phyloP scores from a whole-genome alignment of 1,140 invertebrate genomes.

The Zaprionus taronus region DNA sequence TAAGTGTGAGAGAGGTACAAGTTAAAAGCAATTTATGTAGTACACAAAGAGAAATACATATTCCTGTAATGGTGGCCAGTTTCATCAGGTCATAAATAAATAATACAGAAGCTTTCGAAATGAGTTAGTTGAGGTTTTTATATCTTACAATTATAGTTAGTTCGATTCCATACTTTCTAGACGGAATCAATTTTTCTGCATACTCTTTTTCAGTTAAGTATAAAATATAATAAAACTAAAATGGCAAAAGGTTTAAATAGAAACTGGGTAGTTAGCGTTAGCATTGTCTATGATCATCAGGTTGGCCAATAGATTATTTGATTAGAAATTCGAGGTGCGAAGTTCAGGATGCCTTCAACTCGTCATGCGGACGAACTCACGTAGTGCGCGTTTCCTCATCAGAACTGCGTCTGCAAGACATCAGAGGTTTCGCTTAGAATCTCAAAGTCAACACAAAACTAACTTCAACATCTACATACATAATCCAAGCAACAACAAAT shows the following conservation, averaged over 20 bases:
- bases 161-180: constrained; percentile 23
- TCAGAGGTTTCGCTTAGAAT: neutral
- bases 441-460: neutral
- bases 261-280: constrained; percentile 19
- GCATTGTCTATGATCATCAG: constrained; percentile 18
- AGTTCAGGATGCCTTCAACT: constrained; percentile 13
- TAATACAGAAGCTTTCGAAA: neutral
- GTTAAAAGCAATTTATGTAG: constrained; percentile 8
- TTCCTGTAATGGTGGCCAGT: neutral
- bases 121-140: constrained; percentile 1
- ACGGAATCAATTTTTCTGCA: constrained; percentile 46
- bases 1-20: constrained; percentile 3
- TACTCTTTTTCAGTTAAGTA: constrained; percentile 49
- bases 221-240: constrained; percentile 14
- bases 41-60: constrained; percentile 11
- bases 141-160: constrained; percentile 22
- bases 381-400: constrained; percentile 79
- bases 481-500: neutral
- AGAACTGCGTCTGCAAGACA: constrained; percentile 74
- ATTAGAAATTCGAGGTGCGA: constrained; percentile 61
- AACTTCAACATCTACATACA: neutral
- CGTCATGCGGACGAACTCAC: constrained; percentile 65
- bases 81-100: neutral
- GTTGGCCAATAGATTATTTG: constrained; percentile 53
- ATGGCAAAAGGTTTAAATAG: constrained; percentile 11